phyloP scores from a whole-genome alignment of 1,140 invertebrate genomes.

The Ectropis grisescens region DNA sequence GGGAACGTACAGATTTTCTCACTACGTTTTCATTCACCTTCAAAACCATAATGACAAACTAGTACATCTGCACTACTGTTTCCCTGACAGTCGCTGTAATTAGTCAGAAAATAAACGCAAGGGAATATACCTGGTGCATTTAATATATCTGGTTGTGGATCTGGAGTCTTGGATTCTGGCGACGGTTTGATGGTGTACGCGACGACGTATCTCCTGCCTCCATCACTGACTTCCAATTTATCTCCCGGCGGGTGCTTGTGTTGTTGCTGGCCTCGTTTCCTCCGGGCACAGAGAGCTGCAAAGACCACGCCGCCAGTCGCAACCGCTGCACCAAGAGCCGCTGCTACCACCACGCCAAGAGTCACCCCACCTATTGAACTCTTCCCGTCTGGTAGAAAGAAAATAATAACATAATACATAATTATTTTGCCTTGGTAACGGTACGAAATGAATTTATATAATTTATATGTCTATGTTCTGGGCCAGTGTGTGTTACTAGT shows the following conservation, averaged over 20 bases:
- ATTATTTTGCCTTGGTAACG: too few species aligned
- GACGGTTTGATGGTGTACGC: constrained; percentile 59
- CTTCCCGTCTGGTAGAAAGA: constrained; percentile 40
- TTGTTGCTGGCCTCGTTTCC: constrained; percentile 35
- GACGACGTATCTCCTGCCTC: constrained; percentile 51
- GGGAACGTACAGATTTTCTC: too few species aligned
- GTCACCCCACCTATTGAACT: constrained; percentile 37
- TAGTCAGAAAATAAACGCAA: too few species aligned
- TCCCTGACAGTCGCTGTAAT: too few species aligned
- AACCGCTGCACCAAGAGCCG: constrained; percentile 28
- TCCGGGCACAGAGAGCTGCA: constrained; percentile 35
- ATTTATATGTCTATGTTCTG: too few species aligned
- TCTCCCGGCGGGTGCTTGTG: constrained; percentile 56
- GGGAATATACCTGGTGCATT: constrained; percentile 54
- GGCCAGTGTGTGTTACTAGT: too few species aligned
- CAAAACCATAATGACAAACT: too few species aligned
- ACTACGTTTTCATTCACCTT: too few species aligned
- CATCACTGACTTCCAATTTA: constrained; percentile 54
- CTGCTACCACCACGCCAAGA: constrained; percentile 43
- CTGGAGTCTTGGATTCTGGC: constrained; percentile 47
- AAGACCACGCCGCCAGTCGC: constrained; percentile 39
- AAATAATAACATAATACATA: too few species aligned
- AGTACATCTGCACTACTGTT: too few species aligned
- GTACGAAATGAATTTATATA: too few species aligned
- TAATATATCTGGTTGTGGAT: constrained; percentile 57